Conservation (phyloP, 2,888 invertebrate species). For the Cryptophagus acutangulus region DNA sequence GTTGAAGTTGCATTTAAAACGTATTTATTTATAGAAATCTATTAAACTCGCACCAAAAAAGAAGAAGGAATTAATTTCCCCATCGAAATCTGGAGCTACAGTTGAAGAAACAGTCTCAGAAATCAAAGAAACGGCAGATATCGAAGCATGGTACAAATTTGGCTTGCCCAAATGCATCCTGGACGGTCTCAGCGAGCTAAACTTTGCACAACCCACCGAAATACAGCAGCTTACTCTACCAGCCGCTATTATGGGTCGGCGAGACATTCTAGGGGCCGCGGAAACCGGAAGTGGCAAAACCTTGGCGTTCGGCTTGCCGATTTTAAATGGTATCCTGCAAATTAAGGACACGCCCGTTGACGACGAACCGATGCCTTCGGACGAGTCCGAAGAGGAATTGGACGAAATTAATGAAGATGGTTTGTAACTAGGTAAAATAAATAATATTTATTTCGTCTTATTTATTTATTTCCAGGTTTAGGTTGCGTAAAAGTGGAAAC, state of each 20-base stretch:
- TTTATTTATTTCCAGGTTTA: constrained; percentile 43
- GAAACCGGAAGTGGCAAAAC: constrained; percentile 99
- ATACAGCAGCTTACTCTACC: constrained; percentile 82
- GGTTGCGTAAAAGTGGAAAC: constrained; percentile 56
- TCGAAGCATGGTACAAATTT: constrained; percentile 61
- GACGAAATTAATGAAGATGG: constrained; percentile 18
- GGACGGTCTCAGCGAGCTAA: constrained; percentile 67
- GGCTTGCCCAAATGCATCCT: constrained; percentile 68
- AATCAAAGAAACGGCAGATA: too few species aligned
- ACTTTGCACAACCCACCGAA: constrained; percentile 77
- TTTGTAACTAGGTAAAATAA: neutral
- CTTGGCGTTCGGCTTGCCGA: constrained; percentile 93
- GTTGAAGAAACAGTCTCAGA: too few species aligned
- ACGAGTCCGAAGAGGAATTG: constrained; percentile 7
- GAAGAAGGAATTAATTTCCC: constrained; percentile 15
- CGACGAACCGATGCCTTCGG: constrained; percentile 24
- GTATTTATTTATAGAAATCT: too few species aligned
- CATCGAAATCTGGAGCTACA: constrained; percentile 24
- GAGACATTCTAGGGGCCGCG: constrained; percentile 96
- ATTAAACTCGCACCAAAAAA: too few species aligned
- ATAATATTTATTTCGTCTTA: constrained; percentile 9
- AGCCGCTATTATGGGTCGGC: constrained; percentile 75
- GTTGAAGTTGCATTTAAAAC: too few species aligned
- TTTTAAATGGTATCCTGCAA: constrained; percentile 78
- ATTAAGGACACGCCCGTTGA: constrained; percentile 31